Evolutionary conservation across 2,888 invertebrate species (phyloP).

Genomic region (Muscina levida): DNA sequence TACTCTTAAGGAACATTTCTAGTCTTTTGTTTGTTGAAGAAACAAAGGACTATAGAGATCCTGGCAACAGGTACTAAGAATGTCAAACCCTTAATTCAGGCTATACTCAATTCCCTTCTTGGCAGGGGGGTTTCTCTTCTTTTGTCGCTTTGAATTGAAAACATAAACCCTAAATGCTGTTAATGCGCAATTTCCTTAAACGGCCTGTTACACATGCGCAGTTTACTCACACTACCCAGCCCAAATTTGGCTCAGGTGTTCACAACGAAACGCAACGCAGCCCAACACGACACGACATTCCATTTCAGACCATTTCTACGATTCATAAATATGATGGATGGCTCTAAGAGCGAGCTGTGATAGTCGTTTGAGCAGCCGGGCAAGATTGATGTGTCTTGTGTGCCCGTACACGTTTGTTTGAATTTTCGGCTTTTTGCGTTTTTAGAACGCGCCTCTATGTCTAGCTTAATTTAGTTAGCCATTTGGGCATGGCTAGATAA

Average conservation of each 20-base stretch:
- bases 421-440: slow-evolving; percentile 38
- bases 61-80: slow-evolving; percentile 33
- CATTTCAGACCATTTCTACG: not conserved
- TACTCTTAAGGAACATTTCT: not conserved
- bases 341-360: slow-evolving; percentile 1
- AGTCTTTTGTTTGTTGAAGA: too few relatives aligned
- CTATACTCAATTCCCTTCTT: not conserved
- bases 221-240: slow-evolving; percentile 29
- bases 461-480: slow-evolving; percentile 42
- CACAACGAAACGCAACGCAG: not conserved
- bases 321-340: slow-evolving; percentile 58
- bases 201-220: slow-evolving; percentile 63
- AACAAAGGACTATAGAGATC: too few relatives aligned
- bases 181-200: slow-evolving; percentile 57
- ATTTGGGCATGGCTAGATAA: too few relatives aligned
- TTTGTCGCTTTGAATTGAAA: slow-evolving; percentile 20
- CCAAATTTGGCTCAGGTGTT: slow-evolving; percentile 38
- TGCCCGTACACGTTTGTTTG: not conserved
- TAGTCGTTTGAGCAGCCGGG: slow-evolving; percentile 50
- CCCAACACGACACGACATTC: slow-evolving; percentile 37
- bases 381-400: slow-evolving; percentile 46
- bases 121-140: slow-evolving; percentile 1
- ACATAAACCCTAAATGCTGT: slow-evolving; percentile 53
- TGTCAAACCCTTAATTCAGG: slow-evolving; percentile 29
- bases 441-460: slow-evolving; percentile 56